phyloP scores from a whole-genome alignment of 2,888 invertebrate species.

The Eulithis prunata region DNA sequence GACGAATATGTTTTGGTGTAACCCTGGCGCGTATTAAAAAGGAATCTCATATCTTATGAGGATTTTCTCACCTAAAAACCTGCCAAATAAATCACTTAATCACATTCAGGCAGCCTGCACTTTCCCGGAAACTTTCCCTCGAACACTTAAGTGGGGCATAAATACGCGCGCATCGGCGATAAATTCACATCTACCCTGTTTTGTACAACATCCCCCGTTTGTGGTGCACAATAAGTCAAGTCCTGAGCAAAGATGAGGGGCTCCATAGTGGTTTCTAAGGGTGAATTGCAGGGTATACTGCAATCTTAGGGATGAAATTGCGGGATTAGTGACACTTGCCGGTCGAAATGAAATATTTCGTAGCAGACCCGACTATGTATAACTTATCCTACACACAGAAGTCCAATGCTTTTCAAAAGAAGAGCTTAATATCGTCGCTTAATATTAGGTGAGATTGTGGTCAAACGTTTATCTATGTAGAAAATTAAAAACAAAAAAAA shows the following conservation, averaged over 20 bases:
- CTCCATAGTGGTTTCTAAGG: conserved; percentile 40
- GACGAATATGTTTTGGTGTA: too few relatives aligned
- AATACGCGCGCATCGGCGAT: conserved; percentile 64
- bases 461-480: too few relatives aligned
- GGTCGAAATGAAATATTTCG: conserved; percentile 1
- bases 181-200: conserved; percentile 69
- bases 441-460: too few relatives aligned
- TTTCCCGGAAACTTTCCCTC: conserved; percentile 29
- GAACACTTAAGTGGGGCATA: conserved; percentile 60
- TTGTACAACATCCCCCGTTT: conserved; percentile 54
- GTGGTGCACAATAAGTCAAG: conserved; percentile 69
- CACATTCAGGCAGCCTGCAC: conserved; percentile 17
- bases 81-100: conserved; percentile 19
- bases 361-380: not conserved
- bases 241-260: conserved; percentile 59
- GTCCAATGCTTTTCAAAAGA: not conserved
- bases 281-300: conserved; percentile 7
- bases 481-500: too few relatives aligned
- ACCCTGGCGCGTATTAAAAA: not conserved
- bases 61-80: not conserved
- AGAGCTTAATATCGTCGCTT: too few relatives aligned
- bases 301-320: conserved; percentile 22
- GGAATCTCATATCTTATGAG: not conserved
- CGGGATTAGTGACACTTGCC: conserved; percentile 14
- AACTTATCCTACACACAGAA: not conserved